Evolutionary conservation across 2,797 vertebrate species (phyloP).

Genomic region (Glyptemys insculpta): DNA sequence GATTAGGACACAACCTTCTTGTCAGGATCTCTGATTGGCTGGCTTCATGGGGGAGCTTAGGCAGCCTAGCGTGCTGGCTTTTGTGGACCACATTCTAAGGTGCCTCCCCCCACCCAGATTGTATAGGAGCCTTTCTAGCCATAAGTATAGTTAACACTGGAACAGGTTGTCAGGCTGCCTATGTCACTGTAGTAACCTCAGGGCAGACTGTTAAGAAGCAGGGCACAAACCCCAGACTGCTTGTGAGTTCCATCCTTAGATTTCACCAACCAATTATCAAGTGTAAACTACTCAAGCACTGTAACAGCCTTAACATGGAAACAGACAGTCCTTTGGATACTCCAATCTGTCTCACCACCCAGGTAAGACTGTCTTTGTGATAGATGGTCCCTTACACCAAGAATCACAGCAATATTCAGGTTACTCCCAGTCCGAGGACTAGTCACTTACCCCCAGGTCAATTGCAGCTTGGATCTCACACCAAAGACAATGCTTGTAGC

Average conservation of each 20-base stretch:
- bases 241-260: background rate
- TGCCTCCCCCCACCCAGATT: no score
- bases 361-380: background rate
- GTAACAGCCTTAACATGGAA: background rate
- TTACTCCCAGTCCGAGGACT: background rate
- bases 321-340: background rate
- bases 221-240: background rate
- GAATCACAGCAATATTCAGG: background rate
- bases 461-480: background rate
- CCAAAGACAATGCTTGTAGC: background rate
- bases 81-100: background rate
- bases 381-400: background rate
- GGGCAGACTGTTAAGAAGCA: no score
- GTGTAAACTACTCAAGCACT: no score
- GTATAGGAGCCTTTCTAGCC: background rate
- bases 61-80: background rate
- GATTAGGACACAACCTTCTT: no score
- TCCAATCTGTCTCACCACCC: background rate
- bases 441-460: background rate
- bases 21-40: no score
- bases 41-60: no score
- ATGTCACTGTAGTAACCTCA: no score
- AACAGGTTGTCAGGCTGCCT: background rate
- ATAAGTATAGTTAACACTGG: background rate
- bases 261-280: background rate